Conservation (phyloP, 1,140 invertebrate genomes). For the Drosophila persimilis region DNA sequence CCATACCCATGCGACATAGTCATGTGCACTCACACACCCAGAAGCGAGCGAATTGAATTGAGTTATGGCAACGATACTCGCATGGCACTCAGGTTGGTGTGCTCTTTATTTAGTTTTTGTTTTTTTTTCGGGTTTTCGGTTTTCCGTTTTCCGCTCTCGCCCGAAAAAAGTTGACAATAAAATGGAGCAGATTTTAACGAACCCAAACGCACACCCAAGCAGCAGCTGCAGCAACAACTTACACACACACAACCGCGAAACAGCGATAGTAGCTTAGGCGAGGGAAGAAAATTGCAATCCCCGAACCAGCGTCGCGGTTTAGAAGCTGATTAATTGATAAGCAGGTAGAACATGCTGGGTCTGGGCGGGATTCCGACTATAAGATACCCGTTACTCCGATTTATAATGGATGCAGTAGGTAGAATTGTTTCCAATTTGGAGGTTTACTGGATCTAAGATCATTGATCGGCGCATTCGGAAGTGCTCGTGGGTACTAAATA, state of each 20-base stretch:
- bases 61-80: slow-evolving; percentile 47
- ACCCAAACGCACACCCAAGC: no score
- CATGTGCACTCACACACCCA: slow-evolving; percentile 14
- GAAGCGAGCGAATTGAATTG: slow-evolving; percentile 50
- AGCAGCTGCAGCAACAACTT: background rate
- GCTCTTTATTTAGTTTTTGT: slow-evolving; percentile 26
- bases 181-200: slow-evolving; percentile 45
- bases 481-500: no score
- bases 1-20: slow-evolving; percentile 1
- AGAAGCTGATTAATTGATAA: slow-evolving; percentile 66
- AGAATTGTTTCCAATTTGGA: no score
- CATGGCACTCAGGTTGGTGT: slow-evolving; percentile 47
- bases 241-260: background rate
- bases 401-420: no score
- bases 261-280: slow-evolving; percentile 4
- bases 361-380: no score
- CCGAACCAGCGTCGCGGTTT: slow-evolving; percentile 19
- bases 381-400: no score
- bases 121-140: slow-evolving; percentile 16
- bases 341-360: slow-evolving; percentile 26
- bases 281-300: slow-evolving; percentile 53
- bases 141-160: slow-evolving; percentile 34
- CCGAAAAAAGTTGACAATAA: slow-evolving; percentile 34
- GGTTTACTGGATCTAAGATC: no score
- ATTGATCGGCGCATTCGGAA: no score